These are phyloP conservation scores for Mechanitis messenoides DNA, from an alignment of 2,888 invertebrate genomes.

Conservation along the genomic window DNA sequence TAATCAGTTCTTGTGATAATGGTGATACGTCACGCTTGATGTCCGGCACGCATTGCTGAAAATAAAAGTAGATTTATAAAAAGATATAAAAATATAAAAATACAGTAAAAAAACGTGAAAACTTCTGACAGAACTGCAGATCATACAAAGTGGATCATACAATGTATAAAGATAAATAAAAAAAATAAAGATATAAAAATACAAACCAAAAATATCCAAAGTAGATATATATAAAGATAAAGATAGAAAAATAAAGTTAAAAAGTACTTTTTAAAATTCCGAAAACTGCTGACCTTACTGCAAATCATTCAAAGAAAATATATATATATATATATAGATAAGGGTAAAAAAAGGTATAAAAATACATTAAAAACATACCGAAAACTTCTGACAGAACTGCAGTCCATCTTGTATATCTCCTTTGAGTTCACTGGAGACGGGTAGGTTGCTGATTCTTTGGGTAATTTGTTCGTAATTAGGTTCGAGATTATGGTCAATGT, in stretches of 20 bases:
- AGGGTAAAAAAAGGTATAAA: background rate
- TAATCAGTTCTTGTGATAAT: slow-evolving; percentile 79
- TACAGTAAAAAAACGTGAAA: slow-evolving; percentile 63
- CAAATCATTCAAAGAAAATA: too few species aligned
- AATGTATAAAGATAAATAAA: too few species aligned
- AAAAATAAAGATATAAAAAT: too few species aligned
- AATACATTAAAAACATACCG: slow-evolving; percentile 54
- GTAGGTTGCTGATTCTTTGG: slow-evolving; percentile 77
- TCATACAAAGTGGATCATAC: slow-evolving; percentile 50
- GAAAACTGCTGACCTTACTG: too few species aligned
- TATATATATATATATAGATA: background rate
- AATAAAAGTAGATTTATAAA: slow-evolving; percentile 28
- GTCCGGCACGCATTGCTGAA: slow-evolving; percentile 83
- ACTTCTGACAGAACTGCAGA: slow-evolving; percentile 81
- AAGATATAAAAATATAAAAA: background rate
- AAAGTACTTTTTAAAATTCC: too few species aligned
- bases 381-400: slow-evolving; percentile 82
- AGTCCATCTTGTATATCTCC: slow-evolving; percentile 81
- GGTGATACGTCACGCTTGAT: slow-evolving; percentile 79
- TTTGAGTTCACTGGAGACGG: slow-evolving; percentile 78
- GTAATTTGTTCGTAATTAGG: slow-evolving; percentile 81
- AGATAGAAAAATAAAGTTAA: too few species aligned
- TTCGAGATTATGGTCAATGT: slow-evolving; percentile 80
- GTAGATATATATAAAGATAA: too few species aligned
- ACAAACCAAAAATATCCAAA: too few species aligned